A percentile compares a stretch with the other conserved stretches of the same genome.
Conservation (phyloP, 2,888 invertebrate genomes). For the Hartigia nigra region DNA sequence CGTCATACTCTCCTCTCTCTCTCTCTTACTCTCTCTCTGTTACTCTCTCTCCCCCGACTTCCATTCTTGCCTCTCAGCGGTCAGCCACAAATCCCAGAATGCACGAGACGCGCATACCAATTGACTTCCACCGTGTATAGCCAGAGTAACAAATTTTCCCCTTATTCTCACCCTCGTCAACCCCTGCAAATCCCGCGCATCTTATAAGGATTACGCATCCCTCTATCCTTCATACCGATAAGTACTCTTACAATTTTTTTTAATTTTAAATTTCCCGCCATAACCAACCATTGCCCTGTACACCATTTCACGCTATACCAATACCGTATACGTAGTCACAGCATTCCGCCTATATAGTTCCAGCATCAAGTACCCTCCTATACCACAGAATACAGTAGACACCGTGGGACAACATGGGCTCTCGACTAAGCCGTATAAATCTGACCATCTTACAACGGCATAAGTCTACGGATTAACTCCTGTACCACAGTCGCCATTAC, state of each 20-base stretch:
- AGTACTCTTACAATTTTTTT: neutral
- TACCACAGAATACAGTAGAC: conserved; percentile 35
- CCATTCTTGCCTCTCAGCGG: conserved; percentile 18
- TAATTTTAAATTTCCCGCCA: neutral
- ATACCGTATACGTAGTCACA: neutral
- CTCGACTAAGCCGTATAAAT: conserved; percentile 63
- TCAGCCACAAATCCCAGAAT: conserved; percentile 50
- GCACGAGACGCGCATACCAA: conserved; percentile 59
- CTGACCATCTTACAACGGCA: conserved; percentile 62
- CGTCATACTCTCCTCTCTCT: conserved; percentile 4
- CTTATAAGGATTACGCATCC: neutral
- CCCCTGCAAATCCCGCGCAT: neutral
- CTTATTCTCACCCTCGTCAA: neutral
- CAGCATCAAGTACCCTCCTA: conserved; percentile 3
- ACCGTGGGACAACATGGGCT: conserved; percentile 19
- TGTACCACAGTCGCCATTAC: conserved; percentile 40
- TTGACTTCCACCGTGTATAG: conserved; percentile 45
- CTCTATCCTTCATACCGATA: neutral
- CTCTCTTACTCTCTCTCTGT: conserved; percentile 1
- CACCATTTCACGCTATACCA: neutral
- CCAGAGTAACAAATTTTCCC: conserved; percentile 1
- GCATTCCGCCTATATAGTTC: neutral
- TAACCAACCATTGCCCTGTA: neutral
- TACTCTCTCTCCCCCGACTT: conserved; percentile 1
- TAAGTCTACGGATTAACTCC: conserved; percentile 63